Percentiles rank a stretch among this genome's conserved stretches.
Conservation (phyloP, 2,797 vertebrate species). For the Aldrovandia affinis region DNA sequence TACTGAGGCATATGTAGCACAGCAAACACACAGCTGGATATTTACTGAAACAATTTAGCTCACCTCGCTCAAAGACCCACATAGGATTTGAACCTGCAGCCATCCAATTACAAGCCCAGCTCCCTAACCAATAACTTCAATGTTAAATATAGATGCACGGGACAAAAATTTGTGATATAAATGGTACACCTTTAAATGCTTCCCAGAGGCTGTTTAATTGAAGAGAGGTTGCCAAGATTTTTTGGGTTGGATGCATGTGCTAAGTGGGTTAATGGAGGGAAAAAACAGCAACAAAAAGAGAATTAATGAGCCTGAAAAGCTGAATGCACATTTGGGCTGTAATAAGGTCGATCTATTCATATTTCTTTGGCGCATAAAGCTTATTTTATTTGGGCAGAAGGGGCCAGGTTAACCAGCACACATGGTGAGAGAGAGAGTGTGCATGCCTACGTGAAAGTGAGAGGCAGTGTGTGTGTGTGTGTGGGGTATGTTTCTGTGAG, state of each 20-base stretch:
- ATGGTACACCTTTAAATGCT: not conserved
- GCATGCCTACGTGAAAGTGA: conserved; percentile 2
- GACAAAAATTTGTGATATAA: not conserved
- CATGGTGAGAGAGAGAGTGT: not conserved
- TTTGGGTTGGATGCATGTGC: not conserved
- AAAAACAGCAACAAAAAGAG: conserved; percentile 14
- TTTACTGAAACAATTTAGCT: conserved; percentile 6
- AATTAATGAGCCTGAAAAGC: conserved; percentile 35
- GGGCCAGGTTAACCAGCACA: conserved; percentile 37
- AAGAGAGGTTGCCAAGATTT: not conserved
- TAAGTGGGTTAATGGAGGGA: conserved; percentile 37
- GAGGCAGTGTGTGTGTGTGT: not conserved
- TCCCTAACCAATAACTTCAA: not conserved
- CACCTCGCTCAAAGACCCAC: not conserved
- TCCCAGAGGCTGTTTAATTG: not conserved
- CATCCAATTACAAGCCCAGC: not conserved
- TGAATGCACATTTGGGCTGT: not conserved
- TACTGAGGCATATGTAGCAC: not conserved
- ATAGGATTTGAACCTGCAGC: not conserved
- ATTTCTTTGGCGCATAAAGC: conserved; percentile 43
- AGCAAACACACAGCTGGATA: not conserved
- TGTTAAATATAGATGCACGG: not conserved
- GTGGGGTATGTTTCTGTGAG: not conserved
- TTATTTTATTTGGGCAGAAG: conserved; percentile 52
- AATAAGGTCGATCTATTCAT: conserved; percentile 25